Evolutionary conservation across 2,888 invertebrate species (phyloP).

Genomic region (Eupithecia tripunctaria): DNA sequence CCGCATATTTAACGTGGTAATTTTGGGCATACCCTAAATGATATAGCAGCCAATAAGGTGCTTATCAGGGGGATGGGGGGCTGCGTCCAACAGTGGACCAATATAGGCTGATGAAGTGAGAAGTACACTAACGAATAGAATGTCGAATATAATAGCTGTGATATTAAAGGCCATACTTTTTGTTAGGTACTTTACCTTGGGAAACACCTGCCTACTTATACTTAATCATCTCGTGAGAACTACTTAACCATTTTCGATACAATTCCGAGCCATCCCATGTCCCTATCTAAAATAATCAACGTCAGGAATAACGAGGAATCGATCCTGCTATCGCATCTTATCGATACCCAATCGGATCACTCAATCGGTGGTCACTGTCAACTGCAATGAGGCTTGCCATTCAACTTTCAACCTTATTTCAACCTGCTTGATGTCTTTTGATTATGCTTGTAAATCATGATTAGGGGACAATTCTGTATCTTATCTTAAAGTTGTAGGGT

Average conservation of each 20-base stretch:
- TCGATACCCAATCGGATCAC: slow-evolving; percentile 67
- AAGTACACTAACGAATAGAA: too few species aligned
- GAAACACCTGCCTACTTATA: not conserved
- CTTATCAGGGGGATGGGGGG: too few species aligned
- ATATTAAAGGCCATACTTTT: not conserved
- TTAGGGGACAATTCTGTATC: not conserved
- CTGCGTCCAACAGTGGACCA: too few species aligned
- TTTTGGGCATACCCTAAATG: too few species aligned
- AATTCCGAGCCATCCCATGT: slow-evolving; percentile 32
- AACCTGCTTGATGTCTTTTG: slow-evolving; percentile 32
- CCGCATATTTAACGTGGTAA: too few species aligned
- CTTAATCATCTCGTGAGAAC: slow-evolving; percentile 32
- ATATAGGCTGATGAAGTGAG: too few species aligned
- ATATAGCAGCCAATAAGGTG: too few species aligned
- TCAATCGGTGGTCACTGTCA: slow-evolving; percentile 73
- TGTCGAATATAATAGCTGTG: too few species aligned
- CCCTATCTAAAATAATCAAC: slow-evolving; percentile 54
- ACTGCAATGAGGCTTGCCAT: slow-evolving; percentile 60
- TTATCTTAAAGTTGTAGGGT: not conserved
- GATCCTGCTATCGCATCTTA: slow-evolving; percentile 63
- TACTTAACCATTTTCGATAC: slow-evolving; percentile 40
- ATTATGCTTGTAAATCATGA: slow-evolving; percentile 1
- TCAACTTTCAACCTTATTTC: slow-evolving; percentile 50
- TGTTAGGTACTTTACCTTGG: not conserved
- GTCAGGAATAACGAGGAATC: slow-evolving; percentile 66